Conservation (phyloP, 2,113 vertebrate species). For the Urocitellus parryii region DNA sequence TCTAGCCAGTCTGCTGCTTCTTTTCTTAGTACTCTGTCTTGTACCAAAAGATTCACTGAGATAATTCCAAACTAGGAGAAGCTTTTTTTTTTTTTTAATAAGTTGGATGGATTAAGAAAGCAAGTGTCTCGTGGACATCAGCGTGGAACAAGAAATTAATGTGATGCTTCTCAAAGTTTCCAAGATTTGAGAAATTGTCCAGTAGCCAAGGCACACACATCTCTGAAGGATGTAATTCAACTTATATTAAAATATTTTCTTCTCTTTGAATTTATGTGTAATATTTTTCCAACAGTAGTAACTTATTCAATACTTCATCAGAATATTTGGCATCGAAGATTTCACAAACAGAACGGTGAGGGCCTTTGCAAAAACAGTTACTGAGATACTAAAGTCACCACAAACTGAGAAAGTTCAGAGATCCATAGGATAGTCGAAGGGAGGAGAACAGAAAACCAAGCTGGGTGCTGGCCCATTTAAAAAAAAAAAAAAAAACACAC, state of each 20-base stretch:
- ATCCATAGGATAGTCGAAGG: neutral
- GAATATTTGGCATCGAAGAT: neutral
- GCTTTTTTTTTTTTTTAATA: neutral
- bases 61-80: neutral
- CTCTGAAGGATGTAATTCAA: neutral
- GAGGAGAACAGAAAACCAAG: conserved; percentile 18
- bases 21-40: neutral
- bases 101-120: neutral
- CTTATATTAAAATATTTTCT: neutral
- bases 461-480: neutral
- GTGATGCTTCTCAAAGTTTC: neutral
- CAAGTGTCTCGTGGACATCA: neutral
- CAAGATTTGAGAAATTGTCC: neutral
- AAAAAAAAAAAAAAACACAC: conserved; percentile 31
- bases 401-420: neutral
- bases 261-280: neutral
- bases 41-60: too few relatives aligned
- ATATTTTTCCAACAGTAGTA: neutral
- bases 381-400: neutral
- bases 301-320: neutral
- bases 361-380: neutral
- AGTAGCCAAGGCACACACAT: too few relatives aligned
- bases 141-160: neutral
- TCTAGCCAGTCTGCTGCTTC: neutral
- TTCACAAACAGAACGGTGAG: neutral